Evolutionary conservation across 2,888 invertebrate genomes (phyloP), one percentile per base, ranked within the genome.

Genomic region (Plebejus melissa): DNA sequence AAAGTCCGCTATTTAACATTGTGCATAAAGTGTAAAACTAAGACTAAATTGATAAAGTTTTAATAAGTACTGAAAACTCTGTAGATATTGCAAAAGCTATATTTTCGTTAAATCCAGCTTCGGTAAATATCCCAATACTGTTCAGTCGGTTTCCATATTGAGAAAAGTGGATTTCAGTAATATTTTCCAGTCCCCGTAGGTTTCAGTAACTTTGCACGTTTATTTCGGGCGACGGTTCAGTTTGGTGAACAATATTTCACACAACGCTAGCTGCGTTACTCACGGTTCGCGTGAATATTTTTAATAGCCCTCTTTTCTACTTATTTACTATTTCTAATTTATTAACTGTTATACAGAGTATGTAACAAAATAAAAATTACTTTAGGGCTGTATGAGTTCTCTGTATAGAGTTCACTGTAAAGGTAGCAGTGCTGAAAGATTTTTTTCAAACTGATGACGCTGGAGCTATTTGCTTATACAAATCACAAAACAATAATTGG

Each of bases 71-170:
- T 57, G n/a, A n/a, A 6, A 57, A n/a, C n/a, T 86, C 88, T 84
- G 86, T 87, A 82, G 86, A 84, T 80, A 87, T 83, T 81, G 87
- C 76, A 86, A 85, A 90, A 28, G 50, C 11, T 69, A 60, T 28
- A 72, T 65, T 65, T 32, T 28, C 60, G 3, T 22, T 22, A 11
- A 60, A 11, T 11, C 4, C 60, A 3, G 22, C 28, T 60, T 28
- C 22, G 9, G 9, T 28, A 28, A 50, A 9, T 13, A 50, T 11
- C 13, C 13, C 9, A 13, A 50, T 50, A 7, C 36, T 87, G 88
- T 79, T 84, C 81, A 82, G 86, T 83, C 79, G 86, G 83, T 82
- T 81, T 87, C 76, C 54, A 71, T 60, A 22, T 28, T 60, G 4
- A 32, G 32, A 32, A 65, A 65, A 65, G 65, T 65, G 32, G 11